These are phyloP conservation scores for Octonoba sinensis DNA, from an alignment of 2,888 invertebrate genomes.

Conservation along the genomic window DNA sequence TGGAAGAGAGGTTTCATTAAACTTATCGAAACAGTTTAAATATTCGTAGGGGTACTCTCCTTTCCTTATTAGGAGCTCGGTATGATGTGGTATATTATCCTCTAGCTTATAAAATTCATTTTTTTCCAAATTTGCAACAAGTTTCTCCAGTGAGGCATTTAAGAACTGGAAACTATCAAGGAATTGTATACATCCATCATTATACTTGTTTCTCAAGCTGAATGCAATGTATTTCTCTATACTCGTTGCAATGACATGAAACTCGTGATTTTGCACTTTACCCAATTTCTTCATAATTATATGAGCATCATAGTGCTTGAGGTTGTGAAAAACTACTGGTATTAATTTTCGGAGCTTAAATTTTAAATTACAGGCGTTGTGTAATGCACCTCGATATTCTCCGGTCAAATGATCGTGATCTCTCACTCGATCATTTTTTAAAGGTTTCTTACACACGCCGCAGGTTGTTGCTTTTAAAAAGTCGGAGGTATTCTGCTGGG, in stretches of 20 bases:
- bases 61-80: background rate
- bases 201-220: background rate
- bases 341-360: background rate
- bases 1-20: background rate
- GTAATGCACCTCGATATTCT: slow-evolving; percentile 1
- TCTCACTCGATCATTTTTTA: slow-evolving; percentile 9
- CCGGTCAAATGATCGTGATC: slow-evolving; percentile 31
- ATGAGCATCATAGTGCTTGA: background rate
- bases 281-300: background rate
- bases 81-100: background rate
- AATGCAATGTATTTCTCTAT: slow-evolving; percentile 7
- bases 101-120: background rate
- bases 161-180: background rate
- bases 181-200: background rate
- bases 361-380: slow-evolving; percentile 21
- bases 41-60: slow-evolving; percentile 16
- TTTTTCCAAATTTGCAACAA: background rate
- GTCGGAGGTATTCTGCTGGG: background rate
- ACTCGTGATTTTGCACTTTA: background rate
- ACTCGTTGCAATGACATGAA: background rate
- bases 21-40: background rate
- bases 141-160: background rate
- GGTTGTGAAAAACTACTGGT: slow-evolving; percentile 7
- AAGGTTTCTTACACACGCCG: slow-evolving; percentile 11
- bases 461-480: background rate